A percentile compares a stretch with the other conserved stretches of the same genome.
phyloP scores from a whole-genome alignment of 2,113 vertebrate genomes.

The Laticauda laticaudata region DNA sequence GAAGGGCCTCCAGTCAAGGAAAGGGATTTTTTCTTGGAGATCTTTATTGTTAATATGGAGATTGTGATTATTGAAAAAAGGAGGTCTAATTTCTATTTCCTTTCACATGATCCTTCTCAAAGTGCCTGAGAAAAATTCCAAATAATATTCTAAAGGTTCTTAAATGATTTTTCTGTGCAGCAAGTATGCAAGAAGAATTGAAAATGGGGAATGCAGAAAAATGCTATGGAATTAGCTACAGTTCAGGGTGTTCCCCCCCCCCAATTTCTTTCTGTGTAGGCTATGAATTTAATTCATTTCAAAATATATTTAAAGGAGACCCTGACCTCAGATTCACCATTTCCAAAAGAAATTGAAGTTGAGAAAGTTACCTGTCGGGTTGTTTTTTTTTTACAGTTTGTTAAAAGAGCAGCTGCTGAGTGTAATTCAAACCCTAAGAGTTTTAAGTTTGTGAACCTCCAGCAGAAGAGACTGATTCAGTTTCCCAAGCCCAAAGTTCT shows the following conservation, averaged over 20 bases:
- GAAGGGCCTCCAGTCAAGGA: neutral
- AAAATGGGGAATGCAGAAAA: neutral
- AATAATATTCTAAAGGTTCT: neutral
- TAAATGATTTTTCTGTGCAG: neutral
- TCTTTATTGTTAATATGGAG: neutral
- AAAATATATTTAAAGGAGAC: neutral
- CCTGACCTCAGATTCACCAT: neutral
- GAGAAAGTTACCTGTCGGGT: neutral
- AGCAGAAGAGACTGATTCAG: constrained; percentile 5
- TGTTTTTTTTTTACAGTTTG: neutral
- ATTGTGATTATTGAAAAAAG: neutral
- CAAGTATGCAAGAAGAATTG: neutral
- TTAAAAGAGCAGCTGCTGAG: neutral
- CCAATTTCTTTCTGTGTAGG: neutral
- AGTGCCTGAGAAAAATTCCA: neutral
- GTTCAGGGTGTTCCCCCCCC: neutral
- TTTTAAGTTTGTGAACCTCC: neutral
- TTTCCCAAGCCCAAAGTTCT: neutral
- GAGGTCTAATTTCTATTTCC: neutral
- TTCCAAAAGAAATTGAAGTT: neutral
- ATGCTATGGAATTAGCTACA: neutral
- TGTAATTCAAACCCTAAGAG: neutral
- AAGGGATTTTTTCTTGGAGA: neutral
- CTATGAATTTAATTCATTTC: neutral
- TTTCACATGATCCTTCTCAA: neutral